Percentiles rank a stretch among this genome's conserved stretches.
Evolutionary conservation across 2,888 invertebrate genomes (phyloP).

Genomic region (Microctonus aethiopoides): DNA sequence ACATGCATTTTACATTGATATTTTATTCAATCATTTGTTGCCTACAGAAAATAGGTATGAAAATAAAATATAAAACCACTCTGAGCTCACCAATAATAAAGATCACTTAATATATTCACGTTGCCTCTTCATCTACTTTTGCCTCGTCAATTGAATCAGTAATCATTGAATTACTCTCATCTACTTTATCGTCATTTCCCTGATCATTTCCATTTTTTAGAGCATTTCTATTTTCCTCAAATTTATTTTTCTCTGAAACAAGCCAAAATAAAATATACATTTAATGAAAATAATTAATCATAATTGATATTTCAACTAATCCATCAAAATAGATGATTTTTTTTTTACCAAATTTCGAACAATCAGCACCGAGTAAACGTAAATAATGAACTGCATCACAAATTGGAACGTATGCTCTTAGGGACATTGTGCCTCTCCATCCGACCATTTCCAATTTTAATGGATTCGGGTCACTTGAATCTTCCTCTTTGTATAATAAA

Average conservation of each 20-base stretch:
- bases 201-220: constrained; percentile 29
- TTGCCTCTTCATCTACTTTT: constrained; percentile 23
- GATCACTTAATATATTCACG: constrained; percentile 29
- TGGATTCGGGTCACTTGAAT: constrained; percentile 68
- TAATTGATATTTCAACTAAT: background rate
- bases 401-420: constrained; percentile 88
- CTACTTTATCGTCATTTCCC: constrained; percentile 48
- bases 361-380: constrained; percentile 86
- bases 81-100: constrained; percentile 24
- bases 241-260: constrained; percentile 76
- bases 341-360: constrained; percentile 81
- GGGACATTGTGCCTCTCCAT: constrained; percentile 89
- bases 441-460: constrained; percentile 80
- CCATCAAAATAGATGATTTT: background rate
- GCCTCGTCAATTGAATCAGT: constrained; percentile 30
- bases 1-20: constrained; percentile 51
- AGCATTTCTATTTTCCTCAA: constrained; percentile 71
- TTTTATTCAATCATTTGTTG: constrained; percentile 44
- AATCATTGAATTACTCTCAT: constrained; percentile 38
- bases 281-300: constrained; percentile 9
- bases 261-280: no score
- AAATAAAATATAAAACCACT: constrained; percentile 22
- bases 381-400: constrained; percentile 89
- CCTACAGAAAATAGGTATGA: constrained; percentile 31
- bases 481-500: constrained; percentile 73